phyloP scores from a whole-genome alignment of 2,113 vertebrate genomes.

The Laterallus jamaicensis region DNA sequence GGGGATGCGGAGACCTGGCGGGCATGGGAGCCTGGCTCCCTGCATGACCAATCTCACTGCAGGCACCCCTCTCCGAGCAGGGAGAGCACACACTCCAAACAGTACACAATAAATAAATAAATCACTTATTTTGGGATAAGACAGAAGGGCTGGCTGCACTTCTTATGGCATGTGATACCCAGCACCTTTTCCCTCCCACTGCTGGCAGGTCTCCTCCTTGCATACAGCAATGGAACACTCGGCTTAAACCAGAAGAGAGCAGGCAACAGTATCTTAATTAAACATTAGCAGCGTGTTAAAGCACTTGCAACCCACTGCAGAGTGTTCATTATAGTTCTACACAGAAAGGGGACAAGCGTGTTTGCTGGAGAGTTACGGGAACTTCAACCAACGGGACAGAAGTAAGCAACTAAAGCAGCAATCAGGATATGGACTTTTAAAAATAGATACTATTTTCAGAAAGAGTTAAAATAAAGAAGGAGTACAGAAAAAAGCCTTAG shows the following conservation, averaged over 20 bases:
- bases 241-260: not conserved
- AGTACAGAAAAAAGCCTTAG: not conserved
- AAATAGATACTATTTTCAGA: not conserved
- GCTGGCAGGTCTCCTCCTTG: not conserved
- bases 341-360: not conserved
- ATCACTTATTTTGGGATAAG: not conserved
- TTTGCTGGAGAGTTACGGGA: not conserved
- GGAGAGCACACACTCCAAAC: not conserved
- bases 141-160: not conserved
- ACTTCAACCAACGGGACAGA: not conserved
- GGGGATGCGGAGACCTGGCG: fast-evolving
- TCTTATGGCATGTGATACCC: fast-evolving
- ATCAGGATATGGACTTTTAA: not conserved
- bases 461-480: not conserved
- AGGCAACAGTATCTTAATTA: not conserved
- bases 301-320: not conserved
- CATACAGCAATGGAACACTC: not conserved
- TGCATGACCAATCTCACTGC: not conserved
- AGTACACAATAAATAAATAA: not conserved
- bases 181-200: not conserved
- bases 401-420: not conserved
- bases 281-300: not conserved
- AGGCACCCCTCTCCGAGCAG: not conserved
- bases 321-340: not conserved
- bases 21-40: not conserved